phyloP scores from a whole-genome alignment of 2,888 invertebrate species.

The Ctena decussata region DNA sequence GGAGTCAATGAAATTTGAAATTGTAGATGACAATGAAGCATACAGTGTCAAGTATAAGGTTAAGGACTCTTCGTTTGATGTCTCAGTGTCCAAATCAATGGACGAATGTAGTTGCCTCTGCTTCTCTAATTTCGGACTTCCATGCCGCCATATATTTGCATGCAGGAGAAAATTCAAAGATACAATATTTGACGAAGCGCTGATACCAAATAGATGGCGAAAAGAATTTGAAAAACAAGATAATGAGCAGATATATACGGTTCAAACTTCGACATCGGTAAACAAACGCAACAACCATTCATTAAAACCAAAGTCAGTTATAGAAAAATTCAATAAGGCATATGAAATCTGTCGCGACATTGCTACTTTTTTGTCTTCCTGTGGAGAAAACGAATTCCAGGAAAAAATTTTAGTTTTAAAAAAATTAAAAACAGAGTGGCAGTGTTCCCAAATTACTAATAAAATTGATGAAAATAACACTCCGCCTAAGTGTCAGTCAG shows the following conservation, averaged over 20 bases:
- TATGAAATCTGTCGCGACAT: slow-evolving; percentile 1
- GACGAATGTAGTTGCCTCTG: neutral
- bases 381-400: slow-evolving; percentile 3
- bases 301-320: neutral
- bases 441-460: slow-evolving; percentile 3
- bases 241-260: neutral
- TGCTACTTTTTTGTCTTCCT: slow-evolving; percentile 1
- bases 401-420: neutral
- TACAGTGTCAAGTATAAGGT: neutral
- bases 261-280: neutral
- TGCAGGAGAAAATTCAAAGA: neutral
- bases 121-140: slow-evolving; percentile 5
- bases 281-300: too few species aligned
- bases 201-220: slow-evolving; percentile 5
- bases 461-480: neutral
- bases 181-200: neutral
- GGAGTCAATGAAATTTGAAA: neutral
- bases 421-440: slow-evolving; percentile 4
- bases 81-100: neutral
- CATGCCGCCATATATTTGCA: slow-evolving; percentile 13
- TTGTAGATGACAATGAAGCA: neutral
- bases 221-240: slow-evolving; percentile 11
- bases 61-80: neutral
- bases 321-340: slow-evolving; percentile 14
- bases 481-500: neutral